phyloP scores from a whole-genome alignment of 1,140 invertebrate species.

The Caenorhabditis briggsae region DNA sequence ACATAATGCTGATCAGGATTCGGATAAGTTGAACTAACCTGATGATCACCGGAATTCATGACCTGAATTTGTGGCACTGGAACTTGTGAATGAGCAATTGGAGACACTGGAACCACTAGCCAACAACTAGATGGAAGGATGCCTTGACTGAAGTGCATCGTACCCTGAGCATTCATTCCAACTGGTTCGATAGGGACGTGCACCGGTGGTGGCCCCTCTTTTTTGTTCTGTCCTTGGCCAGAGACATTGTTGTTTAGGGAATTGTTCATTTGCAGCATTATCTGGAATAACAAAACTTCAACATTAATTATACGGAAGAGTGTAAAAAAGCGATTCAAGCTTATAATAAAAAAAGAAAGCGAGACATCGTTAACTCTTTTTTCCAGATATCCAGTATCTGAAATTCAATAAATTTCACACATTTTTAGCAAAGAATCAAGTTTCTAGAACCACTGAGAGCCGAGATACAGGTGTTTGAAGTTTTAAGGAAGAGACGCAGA shows the following conservation, averaged over 20 bases:
- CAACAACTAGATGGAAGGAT: neutral
- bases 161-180: neutral
- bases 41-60: neutral
- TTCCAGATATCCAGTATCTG: too few relatives aligned
- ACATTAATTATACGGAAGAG: too few relatives aligned
- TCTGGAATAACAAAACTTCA: too few relatives aligned
- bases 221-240: neutral
- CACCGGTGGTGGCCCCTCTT: neutral
- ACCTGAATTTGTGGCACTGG: constrained; percentile 21
- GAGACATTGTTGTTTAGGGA: neutral
- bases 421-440: too few relatives aligned
- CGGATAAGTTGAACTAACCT: neutral
- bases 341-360: too few relatives aligned
- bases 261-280: neutral
- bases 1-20: too few relatives aligned
- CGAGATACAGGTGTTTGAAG: too few relatives aligned
- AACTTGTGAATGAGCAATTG: neutral
- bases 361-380: too few relatives aligned
- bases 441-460: too few relatives aligned
- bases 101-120: neutral
- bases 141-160: constrained; percentile 42
- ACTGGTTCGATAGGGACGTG: constrained; percentile 2
- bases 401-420: too few relatives aligned
- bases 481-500: too few relatives aligned
- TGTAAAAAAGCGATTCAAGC: too few relatives aligned